phyloP scores from a whole-genome alignment of 2,888 invertebrate genomes.

The Galeopsomyia nigrocyanea region DNA sequence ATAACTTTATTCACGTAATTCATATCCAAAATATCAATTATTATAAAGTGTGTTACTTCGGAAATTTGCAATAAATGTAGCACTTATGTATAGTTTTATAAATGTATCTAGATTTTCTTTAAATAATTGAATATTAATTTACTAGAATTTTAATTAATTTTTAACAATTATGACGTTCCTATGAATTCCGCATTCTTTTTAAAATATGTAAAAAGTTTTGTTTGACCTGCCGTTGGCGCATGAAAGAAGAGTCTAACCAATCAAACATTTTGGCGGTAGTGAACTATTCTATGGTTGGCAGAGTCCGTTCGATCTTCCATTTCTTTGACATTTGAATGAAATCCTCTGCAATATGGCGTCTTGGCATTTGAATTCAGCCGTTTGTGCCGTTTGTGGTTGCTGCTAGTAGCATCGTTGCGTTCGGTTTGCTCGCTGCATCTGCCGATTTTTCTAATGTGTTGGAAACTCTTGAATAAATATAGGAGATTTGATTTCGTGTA shows the following conservation, averaged over 20 bases:
- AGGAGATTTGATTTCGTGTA: too few species aligned
- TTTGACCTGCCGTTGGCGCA: too few species aligned
- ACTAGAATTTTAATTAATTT: neutral
- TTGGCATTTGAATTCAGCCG: conserved; percentile 62
- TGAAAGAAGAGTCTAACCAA: neutral
- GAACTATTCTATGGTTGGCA: conserved; percentile 4
- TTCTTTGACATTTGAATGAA: conserved; percentile 20
- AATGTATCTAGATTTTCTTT: too few species aligned
- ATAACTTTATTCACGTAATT: too few species aligned
- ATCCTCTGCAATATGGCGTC: conserved; percentile 32
- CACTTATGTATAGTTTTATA: too few species aligned
- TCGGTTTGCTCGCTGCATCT: conserved; percentile 4
- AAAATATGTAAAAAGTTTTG: too few species aligned
- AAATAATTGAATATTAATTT: neutral
- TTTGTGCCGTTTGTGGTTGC: conserved; percentile 50
- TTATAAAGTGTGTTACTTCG: too few species aligned
- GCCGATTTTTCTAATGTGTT: conserved; percentile 3
- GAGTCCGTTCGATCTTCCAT: neutral
- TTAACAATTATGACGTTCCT: neutral
- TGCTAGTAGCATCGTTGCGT: neutral
- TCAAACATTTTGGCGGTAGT: conserved; percentile 24
- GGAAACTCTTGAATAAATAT: conserved; percentile 3
- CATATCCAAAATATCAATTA: too few species aligned
- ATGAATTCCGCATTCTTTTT: neutral
- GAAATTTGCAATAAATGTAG: too few species aligned